Evolutionary conservation across 2,888 invertebrate genomes (phyloP), one percentile per base, ranked within the genome.

Genomic region (Drosophila multiciliata): DNA sequence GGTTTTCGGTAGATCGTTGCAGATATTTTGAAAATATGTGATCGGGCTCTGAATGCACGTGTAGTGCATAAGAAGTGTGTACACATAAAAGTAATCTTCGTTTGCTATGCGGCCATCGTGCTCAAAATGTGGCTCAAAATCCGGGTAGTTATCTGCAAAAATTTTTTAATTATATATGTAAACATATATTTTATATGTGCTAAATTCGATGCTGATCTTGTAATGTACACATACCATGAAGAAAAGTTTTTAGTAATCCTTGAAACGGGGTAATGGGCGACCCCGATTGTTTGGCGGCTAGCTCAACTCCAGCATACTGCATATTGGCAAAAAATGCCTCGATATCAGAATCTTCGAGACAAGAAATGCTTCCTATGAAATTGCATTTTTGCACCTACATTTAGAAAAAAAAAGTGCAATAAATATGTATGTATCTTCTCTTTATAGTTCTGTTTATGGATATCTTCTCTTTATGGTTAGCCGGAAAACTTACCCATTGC

Each of bases 21-120:
- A 93, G 7, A 90, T 85, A 58, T 81, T 82, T 59, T 93, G 93
- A 49, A 92, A 92, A 57, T 80, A 79, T 38, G 79, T 75, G 29
- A 88, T 83, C 0, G 91, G 89, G 64, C 73, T 71, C 71, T 88
- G 89, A 0, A 93, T 90, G 64, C 93, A 93, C 6, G 90, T 88
- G 71, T 90, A 92, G 68, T 93, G 93, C 61, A 93, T 73, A 0
- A 93, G 70, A 7, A 93, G 65, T 0, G 93, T 92, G 67, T 92
- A 93, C 1, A 91, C 83, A 63, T 91, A 92, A 6, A 93, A 59
- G 61, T 92, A 92, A 57, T 93, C 93, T 0, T 77, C 62, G 0
- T 83, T 63, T 32, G 83, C 84, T 0, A 93, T 40, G 2, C 71
- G 75, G 20, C 88, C 87, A 9, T 83, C 73, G 65, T 82, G 79